phyloP scores from a whole-genome alignment of 2,797 vertebrate genomes.

The Borostomias antarcticus region DNA sequence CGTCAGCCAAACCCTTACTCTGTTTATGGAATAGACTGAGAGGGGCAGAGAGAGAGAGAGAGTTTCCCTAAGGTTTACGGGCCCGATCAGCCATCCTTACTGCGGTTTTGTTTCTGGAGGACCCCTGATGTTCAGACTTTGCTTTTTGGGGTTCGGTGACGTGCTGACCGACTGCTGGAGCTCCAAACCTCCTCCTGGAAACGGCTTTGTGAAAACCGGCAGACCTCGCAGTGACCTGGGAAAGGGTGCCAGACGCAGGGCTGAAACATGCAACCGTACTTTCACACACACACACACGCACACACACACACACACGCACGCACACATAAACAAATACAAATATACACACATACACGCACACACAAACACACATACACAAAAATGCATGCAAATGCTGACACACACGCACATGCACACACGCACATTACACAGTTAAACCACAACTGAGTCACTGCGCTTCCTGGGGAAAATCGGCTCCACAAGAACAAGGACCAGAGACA shows the following conservation, averaged over 20 bases:
- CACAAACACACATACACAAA: not conserved
- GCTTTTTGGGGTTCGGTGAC: conserved; percentile 32
- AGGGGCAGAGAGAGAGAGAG: too few relatives aligned
- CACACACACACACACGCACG: conserved; percentile 22
- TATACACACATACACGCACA: not conserved
- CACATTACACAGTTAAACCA: conserved; percentile 52
- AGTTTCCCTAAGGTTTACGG: too few relatives aligned
- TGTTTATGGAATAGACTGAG: too few relatives aligned
- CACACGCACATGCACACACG: conserved; percentile 62
- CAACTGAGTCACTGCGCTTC: conserved; percentile 77
- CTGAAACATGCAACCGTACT: conserved; percentile 48
- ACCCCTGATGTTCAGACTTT: not conserved
- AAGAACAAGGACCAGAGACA: conserved; percentile 58
- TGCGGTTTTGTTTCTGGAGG: conserved; percentile 18
- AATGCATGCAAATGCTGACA: too few relatives aligned
- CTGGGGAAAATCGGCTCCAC: conserved; percentile 69
- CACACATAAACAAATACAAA: conserved; percentile 25
- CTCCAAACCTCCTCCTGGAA: conserved; percentile 40
- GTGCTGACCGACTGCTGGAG: conserved; percentile 52
- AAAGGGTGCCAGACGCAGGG: conserved; percentile 44
- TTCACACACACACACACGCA: conserved; percentile 16
- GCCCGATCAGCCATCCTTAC: not conserved
- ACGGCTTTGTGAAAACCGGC: conserved; percentile 51
- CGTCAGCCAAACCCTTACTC: too few relatives aligned
- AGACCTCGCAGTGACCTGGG: conserved; percentile 68